A percentile compares a stretch with the other conserved stretches of the same genome.
Evolutionary conservation across 2,888 invertebrate species (phyloP).

Genomic region (Hirtodrosophila alboralis): DNA sequence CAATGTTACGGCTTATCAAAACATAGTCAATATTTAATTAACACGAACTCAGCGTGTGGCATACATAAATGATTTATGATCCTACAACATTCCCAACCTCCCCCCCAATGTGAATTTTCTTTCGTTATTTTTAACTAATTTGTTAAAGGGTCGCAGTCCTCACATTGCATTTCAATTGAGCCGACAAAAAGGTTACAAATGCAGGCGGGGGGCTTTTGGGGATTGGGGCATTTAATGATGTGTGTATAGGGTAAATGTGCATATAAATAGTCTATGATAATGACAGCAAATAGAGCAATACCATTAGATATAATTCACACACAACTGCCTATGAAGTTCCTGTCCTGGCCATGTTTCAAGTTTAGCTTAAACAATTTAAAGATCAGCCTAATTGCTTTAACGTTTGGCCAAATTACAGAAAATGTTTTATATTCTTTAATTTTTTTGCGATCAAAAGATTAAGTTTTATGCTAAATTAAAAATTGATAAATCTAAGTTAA

Average conservation of each 20-base stretch:
- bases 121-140: constrained; percentile 32
- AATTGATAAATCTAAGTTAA: too few relatives aligned
- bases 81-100: constrained; percentile 25
- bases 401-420: too few relatives aligned
- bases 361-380: too few relatives aligned
- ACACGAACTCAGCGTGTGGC: constrained; percentile 76
- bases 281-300: constrained; percentile 40
- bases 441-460: too few relatives aligned
- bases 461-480: too few relatives aligned
- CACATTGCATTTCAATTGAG: constrained; percentile 33
- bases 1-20: constrained; percentile 76
- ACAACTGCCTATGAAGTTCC: neutral
- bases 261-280: constrained; percentile 34
- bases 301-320: constrained; percentile 13
- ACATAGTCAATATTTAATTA: constrained; percentile 80
- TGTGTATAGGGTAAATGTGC: constrained; percentile 36
- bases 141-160: constrained; percentile 36
- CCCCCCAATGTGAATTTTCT: constrained; percentile 38
- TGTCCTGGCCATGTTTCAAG: neutral
- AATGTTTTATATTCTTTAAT: too few relatives aligned
- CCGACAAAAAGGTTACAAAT: constrained; percentile 53
- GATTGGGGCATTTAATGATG: constrained; percentile 47
- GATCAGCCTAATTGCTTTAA: too few relatives aligned
- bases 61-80: constrained; percentile 65
- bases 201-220: neutral